These are phyloP conservation scores for Boleophthalmus pectinirostris DNA, from an alignment of 2,113 vertebrate species.

Conservation along the genomic window DNA sequence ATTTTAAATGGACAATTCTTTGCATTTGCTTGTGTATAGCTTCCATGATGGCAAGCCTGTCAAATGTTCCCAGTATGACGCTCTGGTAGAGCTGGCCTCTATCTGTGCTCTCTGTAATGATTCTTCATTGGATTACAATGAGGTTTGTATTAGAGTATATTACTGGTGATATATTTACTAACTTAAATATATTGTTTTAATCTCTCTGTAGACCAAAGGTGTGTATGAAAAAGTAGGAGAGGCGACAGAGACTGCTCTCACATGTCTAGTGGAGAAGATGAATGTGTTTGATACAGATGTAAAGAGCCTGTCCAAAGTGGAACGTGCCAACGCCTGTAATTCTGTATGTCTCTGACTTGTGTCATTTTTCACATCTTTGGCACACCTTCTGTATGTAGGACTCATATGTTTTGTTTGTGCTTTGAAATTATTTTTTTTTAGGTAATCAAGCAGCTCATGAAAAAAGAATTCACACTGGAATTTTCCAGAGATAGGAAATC, in stretches of 20 bases:
- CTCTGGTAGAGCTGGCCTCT: slow-evolving; percentile 91
- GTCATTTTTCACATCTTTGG: neutral
- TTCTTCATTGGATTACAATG: slow-evolving; percentile 96
- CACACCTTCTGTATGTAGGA: neutral
- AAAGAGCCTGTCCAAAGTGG: slow-evolving; percentile 84
- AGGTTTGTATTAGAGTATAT: slow-evolving; percentile 76
- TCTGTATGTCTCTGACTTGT: slow-evolving; percentile 73
- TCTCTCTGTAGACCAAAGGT: slow-evolving; percentile 81
- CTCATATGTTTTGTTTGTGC: neutral
- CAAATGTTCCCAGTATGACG: slow-evolving; percentile 90
- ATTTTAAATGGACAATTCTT: neutral
- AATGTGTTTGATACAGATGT: slow-evolving; percentile 89
- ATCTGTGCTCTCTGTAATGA: slow-evolving; percentile 98
- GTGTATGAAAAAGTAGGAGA: slow-evolving; percentile 92
- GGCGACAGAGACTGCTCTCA: slow-evolving; percentile 89
- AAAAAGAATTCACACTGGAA: slow-evolving; percentile 91
- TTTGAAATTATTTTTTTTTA: slow-evolving; percentile 43
- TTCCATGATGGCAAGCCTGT: slow-evolving; percentile 87
- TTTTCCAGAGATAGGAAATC: slow-evolving; percentile 96
- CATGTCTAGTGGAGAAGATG: slow-evolving; percentile 94
- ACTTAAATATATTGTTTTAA: neutral
- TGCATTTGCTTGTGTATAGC: slow-evolving; percentile 68
- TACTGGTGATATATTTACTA: neutral
- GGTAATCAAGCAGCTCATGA: slow-evolving; percentile 95
- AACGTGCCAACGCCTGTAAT: slow-evolving; percentile 88